These are phyloP conservation scores for Caradrina clavipalpis DNA, from an alignment of 2,888 invertebrate species.

Conservation along the genomic window DNA sequence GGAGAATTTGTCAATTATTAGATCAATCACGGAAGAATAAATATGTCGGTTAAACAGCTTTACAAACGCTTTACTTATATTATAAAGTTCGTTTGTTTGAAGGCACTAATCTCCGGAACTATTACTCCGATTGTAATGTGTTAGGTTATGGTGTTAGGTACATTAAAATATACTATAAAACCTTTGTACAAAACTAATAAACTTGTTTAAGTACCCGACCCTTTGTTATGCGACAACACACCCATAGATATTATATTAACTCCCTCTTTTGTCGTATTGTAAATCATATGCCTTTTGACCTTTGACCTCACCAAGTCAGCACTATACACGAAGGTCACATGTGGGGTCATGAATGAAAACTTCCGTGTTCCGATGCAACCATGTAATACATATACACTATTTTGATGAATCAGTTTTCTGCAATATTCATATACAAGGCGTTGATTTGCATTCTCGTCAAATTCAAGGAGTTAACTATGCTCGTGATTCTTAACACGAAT, in stretches of 20 bases:
- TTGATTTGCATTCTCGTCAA: no score
- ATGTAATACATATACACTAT: not conserved
- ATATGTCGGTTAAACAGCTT: no score
- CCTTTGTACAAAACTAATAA: not conserved
- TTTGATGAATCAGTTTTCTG: not conserved
- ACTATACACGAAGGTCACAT: not conserved
- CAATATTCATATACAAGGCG: not conserved
- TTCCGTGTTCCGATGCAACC: constrained; percentile 23
- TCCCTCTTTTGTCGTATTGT: constrained; percentile 16
- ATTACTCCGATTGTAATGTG: no score
- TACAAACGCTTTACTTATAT: no score
- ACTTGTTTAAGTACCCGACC: not conserved
- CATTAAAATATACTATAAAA: not conserved
- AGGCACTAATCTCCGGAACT: no score
- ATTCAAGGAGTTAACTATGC: no score
- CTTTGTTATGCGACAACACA: constrained; percentile 2
- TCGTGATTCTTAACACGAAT: no score
- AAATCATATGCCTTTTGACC: constrained; percentile 20
- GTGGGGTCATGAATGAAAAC: constrained; percentile 5
- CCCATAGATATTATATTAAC: constrained; percentile 7
- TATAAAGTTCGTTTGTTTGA: no score
- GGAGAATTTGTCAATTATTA: no score
- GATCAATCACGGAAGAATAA: no score
- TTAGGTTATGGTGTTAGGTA: no score
- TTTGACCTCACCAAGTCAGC: constrained; percentile 6